phyloP scores from a whole-genome alignment of 2,888 invertebrate genomes.

The Anodontia alba region DNA sequence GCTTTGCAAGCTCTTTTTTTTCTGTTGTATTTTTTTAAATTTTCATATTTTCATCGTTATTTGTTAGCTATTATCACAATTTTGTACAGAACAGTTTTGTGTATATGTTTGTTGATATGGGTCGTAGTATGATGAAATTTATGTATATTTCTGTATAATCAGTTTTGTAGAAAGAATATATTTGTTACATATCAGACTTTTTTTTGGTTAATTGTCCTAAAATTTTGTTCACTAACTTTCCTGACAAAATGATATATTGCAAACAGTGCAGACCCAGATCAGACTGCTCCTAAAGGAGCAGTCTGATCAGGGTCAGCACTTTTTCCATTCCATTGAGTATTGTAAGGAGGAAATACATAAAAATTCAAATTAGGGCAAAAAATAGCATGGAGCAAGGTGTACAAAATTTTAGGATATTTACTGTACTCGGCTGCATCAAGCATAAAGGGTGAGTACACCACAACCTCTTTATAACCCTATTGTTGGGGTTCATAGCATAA shows the following conservation, averaged over 20 bases:
- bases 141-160: background rate
- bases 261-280: background rate
- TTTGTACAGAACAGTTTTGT: background rate
- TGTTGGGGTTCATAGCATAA: no score
- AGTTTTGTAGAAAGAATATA: background rate
- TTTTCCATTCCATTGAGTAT: no score
- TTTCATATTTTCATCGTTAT: background rate
- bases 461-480: no score
- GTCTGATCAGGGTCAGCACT: background rate
- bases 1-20: constrained; percentile 3
- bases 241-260: no score
- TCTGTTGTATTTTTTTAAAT: background rate
- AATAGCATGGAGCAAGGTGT: no score
- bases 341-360: no score
- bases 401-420: no score
- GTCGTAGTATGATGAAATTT: background rate
- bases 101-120: constrained; percentile 3
- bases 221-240: no score
- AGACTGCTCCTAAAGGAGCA: background rate
- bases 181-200: constrained; percentile 9
- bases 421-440: no score
- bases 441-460: no score
- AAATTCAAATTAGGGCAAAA: no score
- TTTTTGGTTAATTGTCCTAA: no score
- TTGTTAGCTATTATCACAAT: background rate